Base-by-base conservation (phyloP, 2,888 invertebrate genomes). In the Tolmerus cingulatus region DNA sequence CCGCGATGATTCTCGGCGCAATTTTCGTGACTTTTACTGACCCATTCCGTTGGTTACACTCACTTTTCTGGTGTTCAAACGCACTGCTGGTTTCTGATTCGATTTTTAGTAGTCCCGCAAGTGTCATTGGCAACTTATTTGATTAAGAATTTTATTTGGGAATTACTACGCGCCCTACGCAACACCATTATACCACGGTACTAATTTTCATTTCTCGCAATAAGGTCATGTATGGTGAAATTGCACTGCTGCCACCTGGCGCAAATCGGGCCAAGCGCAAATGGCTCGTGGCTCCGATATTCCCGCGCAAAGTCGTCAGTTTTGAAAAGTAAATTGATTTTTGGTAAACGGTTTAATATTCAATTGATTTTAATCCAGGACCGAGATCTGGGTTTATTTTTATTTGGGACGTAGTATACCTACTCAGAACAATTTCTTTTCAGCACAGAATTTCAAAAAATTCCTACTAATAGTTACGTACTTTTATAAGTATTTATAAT, bases 91-190 rank as follows among this genome's bases (percentile, higher is more conserved):
- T 16, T 74, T 40, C 74, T 74, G 19, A 66, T 5, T 19, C 40
- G 23, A 66, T 40, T 23, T 66, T 84, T 1, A 84, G 9, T 9
- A 34, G 14, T 43, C 2, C 66, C 19, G 40, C 84, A 19, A 40
- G 40, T 23, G 43, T 66, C 74, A 84, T 66, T 40, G 27, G 84
- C 51, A 84, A 23, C 66, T 84, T 84, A 84, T 57, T 66, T 84
- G 12, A 66, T 40, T 37, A 23, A 66, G 66, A 66, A 84, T 66
- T 84, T 57, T 84, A 84, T 74, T 66, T 40, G 37, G 14, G 55
- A 66, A 78, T 78, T 86, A 86, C 86, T 86, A 77, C 86, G 86
- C 86, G 86, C 86, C 78, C 86, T 77, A 86, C 57, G 86, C 57
- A 86, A 86, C 86, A 86, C 78, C 74, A 84, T 84, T 66, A 74